Conservation (phyloP, 2,888 invertebrate genomes). For the Limnephilus lunatus region DNA sequence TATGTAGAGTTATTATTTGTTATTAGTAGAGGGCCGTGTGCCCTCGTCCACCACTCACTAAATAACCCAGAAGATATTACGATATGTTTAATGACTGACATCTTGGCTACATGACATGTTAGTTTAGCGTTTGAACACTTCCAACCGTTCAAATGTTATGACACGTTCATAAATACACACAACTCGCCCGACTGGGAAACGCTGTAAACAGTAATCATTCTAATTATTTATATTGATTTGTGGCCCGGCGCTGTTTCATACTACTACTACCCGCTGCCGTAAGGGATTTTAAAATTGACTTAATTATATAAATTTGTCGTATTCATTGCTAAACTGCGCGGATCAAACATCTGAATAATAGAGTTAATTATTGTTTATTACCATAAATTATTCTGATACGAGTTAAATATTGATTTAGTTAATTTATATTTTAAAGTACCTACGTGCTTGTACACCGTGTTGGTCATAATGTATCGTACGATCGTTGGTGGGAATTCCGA, state of each 20-base stretch:
- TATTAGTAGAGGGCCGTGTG: background rate
- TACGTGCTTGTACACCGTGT: too few relatives aligned
- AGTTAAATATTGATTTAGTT: background rate
- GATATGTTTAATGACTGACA: conserved; percentile 21
- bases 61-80: background rate
- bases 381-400: background rate
- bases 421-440: background rate
- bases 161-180: conserved; percentile 25
- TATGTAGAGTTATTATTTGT: background rate
- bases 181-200: background rate
- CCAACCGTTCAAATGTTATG: conserved; percentile 24
- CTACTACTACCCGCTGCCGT: background rate
- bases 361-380: background rate
- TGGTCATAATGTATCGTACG: too few relatives aligned
- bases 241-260: background rate
- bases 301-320: background rate
- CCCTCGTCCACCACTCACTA: background rate
- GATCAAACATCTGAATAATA: background rate
- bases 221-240: conserved; percentile 19
- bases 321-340: background rate
- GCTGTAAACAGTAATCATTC: conserved; percentile 13
- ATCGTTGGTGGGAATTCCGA: too few relatives aligned
- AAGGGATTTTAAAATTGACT: background rate
- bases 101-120: background rate
- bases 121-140: conserved; percentile 29